Evolutionary conservation across 2,888 invertebrate species (phyloP).

Genomic region (Cancer borealis): DNA sequence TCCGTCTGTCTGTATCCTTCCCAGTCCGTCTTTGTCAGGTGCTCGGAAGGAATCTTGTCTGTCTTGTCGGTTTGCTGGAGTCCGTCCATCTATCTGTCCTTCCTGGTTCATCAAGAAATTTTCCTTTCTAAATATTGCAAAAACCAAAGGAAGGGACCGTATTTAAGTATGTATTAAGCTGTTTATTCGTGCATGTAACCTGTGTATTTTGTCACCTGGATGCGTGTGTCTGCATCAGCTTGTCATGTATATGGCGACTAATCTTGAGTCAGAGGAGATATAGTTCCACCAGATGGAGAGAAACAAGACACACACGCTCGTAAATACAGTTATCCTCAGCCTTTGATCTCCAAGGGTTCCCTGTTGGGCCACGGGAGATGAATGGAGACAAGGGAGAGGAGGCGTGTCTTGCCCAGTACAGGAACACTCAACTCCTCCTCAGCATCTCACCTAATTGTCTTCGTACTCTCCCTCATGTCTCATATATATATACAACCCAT

Average conservation of each 20-base stretch:
- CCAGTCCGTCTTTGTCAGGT: conserved; percentile 28
- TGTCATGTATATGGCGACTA: not conserved
- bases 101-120: not conserved
- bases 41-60: not conserved
- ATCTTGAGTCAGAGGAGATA: not conserved
- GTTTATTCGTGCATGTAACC: not conserved
- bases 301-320: conserved; percentile 37
- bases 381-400: not conserved
- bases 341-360: conserved; percentile 35
- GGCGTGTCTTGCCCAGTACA: not conserved
- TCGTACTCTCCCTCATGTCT: not conserved
- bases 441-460: not conserved
- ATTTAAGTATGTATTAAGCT: not conserved
- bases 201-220: not conserved
- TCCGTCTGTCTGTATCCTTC: not conserved
- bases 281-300: conserved; percentile 7
- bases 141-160: not conserved
- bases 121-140: not conserved
- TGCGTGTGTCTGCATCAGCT: not conserved
- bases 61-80: conserved; percentile 7
- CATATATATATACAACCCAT: not conserved
- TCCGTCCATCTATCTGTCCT: not conserved
- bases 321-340: conserved; percentile 27
- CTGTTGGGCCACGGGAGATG: not conserved
- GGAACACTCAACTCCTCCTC: not conserved